Conservation (phyloP, 92 coral and sea anemone genomes). For the Meandrina meandrites region DNA sequence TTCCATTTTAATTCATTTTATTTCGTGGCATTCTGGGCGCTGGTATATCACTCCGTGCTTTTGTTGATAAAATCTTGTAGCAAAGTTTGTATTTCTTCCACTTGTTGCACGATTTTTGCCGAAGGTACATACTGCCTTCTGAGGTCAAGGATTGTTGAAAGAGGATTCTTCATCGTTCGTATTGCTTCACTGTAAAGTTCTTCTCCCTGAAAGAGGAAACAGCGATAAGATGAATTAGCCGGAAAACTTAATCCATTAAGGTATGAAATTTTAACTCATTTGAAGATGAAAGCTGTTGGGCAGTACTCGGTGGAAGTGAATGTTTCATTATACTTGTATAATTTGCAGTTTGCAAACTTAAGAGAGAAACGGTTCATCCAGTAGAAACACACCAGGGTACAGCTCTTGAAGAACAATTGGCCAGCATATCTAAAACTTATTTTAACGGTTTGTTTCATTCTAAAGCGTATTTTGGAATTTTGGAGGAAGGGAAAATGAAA, state of each 20-base stretch:
- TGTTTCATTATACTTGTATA: not conserved
- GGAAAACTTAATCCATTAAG: not conserved
- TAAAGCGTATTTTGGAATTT: too few species aligned
- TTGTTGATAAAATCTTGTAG: conserved; percentile 36
- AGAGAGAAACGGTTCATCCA: too few species aligned
- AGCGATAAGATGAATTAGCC: not conserved
- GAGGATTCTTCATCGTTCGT: conserved; percentile 24
- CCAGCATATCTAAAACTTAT: too few species aligned
- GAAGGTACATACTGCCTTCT: conserved; percentile 42
- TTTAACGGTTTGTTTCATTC: too few species aligned
- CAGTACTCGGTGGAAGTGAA: not conserved
- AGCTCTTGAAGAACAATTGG: too few species aligned
- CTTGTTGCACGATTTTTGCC: conserved; percentile 23
- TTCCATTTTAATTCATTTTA: not conserved
- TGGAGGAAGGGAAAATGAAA: too few species aligned
- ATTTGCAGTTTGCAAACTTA: not conserved
- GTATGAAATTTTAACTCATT: not conserved
- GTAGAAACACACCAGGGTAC: too few species aligned
- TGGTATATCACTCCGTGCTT: not conserved
- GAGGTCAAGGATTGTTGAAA: conserved; percentile 38
- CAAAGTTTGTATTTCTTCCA: conserved; percentile 40
- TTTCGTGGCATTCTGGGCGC: not conserved
- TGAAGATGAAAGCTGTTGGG: not conserved
- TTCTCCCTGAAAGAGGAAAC: conserved; percentile 30
- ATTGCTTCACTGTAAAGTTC: conserved; percentile 31